These are phyloP conservation scores for Lepeophtheirus salmonis DNA, from an alignment of 1,140 invertebrate genomes.

Conservation along the genomic window DNA sequence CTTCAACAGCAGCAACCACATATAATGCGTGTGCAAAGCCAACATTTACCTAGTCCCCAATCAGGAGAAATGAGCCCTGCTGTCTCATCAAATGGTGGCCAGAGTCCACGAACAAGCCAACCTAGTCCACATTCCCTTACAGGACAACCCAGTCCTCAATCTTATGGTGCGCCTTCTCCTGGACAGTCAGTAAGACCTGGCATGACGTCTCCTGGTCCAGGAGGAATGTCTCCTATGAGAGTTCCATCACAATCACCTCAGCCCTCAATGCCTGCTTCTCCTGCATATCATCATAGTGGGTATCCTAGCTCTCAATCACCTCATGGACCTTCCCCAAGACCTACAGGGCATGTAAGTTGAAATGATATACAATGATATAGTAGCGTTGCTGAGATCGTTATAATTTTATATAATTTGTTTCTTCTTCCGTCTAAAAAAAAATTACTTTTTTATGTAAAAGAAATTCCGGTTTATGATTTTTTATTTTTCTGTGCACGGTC, in stretches of 20 bases:
- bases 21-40: background rate
- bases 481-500: too few species aligned
- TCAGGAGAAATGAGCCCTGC: conserved; percentile 9
- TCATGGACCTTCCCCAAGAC: background rate
- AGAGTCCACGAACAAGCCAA: background rate
- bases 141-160: conserved; percentile 13
- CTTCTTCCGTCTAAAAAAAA: too few species aligned
- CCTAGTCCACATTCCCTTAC: conserved; percentile 9
- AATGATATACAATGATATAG: too few species aligned
- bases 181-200: background rate
- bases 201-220: conserved; percentile 1
- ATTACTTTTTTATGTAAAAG: too few species aligned
- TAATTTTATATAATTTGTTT: too few species aligned
- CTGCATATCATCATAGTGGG: background rate
- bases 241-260: background rate
- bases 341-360: background rate
- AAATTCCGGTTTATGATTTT: too few species aligned
- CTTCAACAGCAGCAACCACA: conserved; percentile 26
- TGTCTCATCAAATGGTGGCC: background rate
- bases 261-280: background rate
- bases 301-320: background rate
- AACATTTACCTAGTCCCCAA: too few species aligned
- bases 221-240: background rate
- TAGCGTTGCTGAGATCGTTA: too few species aligned
- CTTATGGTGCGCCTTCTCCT: background rate